Conservation (phyloP, 23 tunicate species). For the Corella eumyota region DNA sequence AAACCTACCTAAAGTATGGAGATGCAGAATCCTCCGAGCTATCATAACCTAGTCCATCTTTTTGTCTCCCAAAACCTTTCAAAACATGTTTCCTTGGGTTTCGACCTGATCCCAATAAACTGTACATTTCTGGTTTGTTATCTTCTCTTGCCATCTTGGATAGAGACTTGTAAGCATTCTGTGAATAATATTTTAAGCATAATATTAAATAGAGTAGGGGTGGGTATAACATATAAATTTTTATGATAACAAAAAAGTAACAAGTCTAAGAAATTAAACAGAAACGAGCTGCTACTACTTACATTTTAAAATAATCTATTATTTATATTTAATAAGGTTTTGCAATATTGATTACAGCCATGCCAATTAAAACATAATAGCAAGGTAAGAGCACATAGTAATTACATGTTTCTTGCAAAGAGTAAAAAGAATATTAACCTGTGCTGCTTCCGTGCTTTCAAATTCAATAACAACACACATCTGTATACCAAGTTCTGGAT, state of each 20-base stretch:
- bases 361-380: too few relatives aligned
- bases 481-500: conserved; percentile 84
- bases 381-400: neutral
- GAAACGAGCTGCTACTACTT: too few relatives aligned
- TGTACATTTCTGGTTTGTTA: conserved; percentile 62
- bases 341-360: too few relatives aligned
- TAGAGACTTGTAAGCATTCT: conserved; percentile 87
- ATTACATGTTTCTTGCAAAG: neutral
- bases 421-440: conserved; percentile 41
- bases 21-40: conserved; percentile 70
- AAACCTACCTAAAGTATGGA: conserved; percentile 25
- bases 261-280: too few relatives aligned
- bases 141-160: conserved; percentile 85
- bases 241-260: too few relatives aligned
- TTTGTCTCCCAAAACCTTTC: conserved; percentile 15
- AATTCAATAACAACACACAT: conserved; percentile 92
- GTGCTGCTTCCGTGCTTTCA: conserved; percentile 84
- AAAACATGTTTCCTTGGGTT: conserved; percentile 77
- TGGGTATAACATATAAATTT: too few relatives aligned
- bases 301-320: neutral
- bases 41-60: conserved; percentile 50
- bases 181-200: conserved; percentile 8
- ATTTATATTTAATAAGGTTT: too few relatives aligned
- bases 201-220: too few relatives aligned
- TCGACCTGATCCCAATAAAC: conserved; percentile 89